Percentiles rank a stretch among this genome's conserved stretches.
These are phyloP conservation scores for Struthidea cinerea DNA, from an alignment of 2,113 vertebrate genomes.

Conservation along the genomic window DNA sequence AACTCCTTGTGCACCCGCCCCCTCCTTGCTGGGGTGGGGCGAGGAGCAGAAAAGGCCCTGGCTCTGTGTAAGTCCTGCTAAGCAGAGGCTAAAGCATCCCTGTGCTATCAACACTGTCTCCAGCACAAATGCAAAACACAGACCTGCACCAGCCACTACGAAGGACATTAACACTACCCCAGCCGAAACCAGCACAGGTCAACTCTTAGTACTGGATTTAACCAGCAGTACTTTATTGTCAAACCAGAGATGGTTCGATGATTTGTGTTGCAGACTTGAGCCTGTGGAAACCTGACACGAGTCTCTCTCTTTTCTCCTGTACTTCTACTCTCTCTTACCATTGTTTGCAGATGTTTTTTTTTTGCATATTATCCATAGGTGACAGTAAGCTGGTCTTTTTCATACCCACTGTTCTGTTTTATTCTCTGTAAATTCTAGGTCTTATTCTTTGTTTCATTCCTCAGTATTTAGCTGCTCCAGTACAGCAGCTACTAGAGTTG, in stretches of 20 bases:
- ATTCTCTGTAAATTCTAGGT: background rate
- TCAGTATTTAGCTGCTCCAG: background rate
- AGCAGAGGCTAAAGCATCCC: background rate
- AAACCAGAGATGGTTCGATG: background rate
- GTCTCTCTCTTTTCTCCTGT: background rate
- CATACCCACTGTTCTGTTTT: background rate
- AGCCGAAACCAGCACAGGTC: background rate
- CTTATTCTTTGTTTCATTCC: background rate
- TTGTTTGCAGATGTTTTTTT: background rate
- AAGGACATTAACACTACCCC: background rate
- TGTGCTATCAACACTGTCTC: background rate
- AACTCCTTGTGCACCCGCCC: background rate
- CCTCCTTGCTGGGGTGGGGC: background rate
- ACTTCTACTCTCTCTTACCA: background rate
- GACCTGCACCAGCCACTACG: rapidly evolving
- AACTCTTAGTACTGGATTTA: background rate
- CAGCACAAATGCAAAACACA: background rate
- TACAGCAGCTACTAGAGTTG: background rate
- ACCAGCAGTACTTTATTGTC: background rate
- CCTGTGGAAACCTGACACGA: background rate
- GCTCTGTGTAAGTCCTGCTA: background rate
- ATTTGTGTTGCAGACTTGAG: background rate
- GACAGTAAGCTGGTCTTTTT: background rate
- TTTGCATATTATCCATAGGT: background rate
- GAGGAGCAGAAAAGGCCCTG: background rate